Base-by-base conservation (phyloP, 2,888 invertebrate species). In the Dicyrtoma fusca region DNA sequence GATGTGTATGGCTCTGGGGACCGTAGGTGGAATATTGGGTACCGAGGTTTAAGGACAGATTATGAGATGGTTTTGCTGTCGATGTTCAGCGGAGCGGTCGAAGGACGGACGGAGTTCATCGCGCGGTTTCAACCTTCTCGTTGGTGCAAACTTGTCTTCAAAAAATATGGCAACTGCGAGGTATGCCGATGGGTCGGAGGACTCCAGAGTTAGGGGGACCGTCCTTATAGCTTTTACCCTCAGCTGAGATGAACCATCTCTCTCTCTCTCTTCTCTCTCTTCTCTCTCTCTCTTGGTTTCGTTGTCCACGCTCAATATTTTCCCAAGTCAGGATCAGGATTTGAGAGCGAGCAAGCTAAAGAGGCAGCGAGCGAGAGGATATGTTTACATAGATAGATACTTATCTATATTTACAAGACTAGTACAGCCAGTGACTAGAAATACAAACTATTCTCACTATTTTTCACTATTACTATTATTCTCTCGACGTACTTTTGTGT, bases 61-160 rank as follows among this genome's bases (percentile, higher is more conserved):
- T 42, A 59, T n/a, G n/a, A 42, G 42, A 59, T 23, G 68, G 55
- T 68, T 63, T 55, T 57, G 55, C 25, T 44, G 55, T 57, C 55
- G 55, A 59, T 68, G 45, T 68, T 45, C 55, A 55, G 68, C 34
- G 42, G 55, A 68, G 68, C 68, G 68, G 68, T 57, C 55, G 68
- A 44, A 68, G 42, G 21, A 61, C 44, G 66, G 66, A 66, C 55
- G 57, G 68, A 68, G 68, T 68, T 68, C 68, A 68, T 68, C 57
- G 68, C 68, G 68, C 68, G 68, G 68, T 68, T 68, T 68, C 68
- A 68, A 59, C 68, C 68, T 68, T 68, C 55, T 68, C 19, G 49
- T 25, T 49, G 49, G 68, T 55, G 55, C 55, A 68, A 61, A 61
- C 57, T 68, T 68, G 68, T 68, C 68, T 68, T 68, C 59, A 68